phyloP scores from a whole-genome alignment of 1,140 invertebrate species.

The Leptinotarsa undecemlineata region DNA sequence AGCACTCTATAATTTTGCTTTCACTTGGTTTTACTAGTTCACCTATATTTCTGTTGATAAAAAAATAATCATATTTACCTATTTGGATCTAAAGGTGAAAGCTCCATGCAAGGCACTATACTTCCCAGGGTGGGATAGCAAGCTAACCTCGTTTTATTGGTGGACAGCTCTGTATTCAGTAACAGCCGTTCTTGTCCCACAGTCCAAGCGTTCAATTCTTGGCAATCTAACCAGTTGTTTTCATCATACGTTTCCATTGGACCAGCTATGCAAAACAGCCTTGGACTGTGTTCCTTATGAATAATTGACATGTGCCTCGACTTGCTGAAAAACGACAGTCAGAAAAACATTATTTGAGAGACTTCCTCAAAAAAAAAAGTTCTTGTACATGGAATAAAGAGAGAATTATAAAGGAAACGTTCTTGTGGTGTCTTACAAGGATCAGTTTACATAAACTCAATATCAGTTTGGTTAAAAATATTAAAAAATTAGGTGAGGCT shows the following conservation, averaged over 20 bases:
- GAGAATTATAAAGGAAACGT: no score
- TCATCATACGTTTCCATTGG: constrained; percentile 36
- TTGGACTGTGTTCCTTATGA: constrained; percentile 54
- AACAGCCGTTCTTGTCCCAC: constrained; percentile 67
- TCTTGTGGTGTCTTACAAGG: no score
- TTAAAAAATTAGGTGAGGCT: no score
- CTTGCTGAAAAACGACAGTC: constrained; percentile 16
- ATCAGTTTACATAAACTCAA: no score
- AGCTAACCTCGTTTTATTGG: constrained; percentile 53
- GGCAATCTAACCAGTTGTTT: constrained; percentile 34
- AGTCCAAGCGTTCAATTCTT: constrained; percentile 60
- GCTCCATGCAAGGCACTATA: constrained; percentile 65
- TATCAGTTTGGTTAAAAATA: no score
- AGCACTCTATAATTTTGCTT: no score
- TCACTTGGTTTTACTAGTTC: no score
- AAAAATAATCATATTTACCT: constrained; percentile 52
- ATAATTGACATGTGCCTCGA: constrained; percentile 52
- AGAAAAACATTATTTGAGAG: no score
- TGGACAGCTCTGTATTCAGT: constrained; percentile 61
- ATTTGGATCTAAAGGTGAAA: constrained; percentile 72
- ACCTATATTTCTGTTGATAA: no score
- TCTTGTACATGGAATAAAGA: no score
- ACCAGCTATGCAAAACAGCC: constrained; percentile 45
- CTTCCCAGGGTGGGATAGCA: constrained; percentile 69
- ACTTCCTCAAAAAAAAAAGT: not conserved